Evolutionary conservation across 2,888 invertebrate genomes (phyloP), one percentile per base, ranked within the genome.

Genomic region (Plagodis pulveraria): DNA sequence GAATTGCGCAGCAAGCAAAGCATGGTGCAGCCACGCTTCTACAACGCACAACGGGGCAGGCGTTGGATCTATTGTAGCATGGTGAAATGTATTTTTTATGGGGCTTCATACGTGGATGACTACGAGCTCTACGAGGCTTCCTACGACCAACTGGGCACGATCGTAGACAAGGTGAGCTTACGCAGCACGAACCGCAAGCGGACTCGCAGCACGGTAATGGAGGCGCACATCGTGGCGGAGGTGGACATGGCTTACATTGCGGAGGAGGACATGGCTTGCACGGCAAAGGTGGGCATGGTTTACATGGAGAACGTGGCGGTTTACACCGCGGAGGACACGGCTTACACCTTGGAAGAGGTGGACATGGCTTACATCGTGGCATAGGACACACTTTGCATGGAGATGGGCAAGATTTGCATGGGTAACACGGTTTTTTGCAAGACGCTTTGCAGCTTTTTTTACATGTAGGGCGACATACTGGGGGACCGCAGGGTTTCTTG

Each of bases 81-180:
- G 91, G 90, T 9, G 91, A 91, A 58, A 72, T 74, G 34, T 74
- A 75, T 60, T 82, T 86, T 35, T 71, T 77, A 63, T 85, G 86
- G 8, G 80, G 38, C 70, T 68, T 83, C 11, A 89, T 84, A 67
- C 77, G 83, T 2, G 86, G 87, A 56, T 82, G 84, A 52, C 87
- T 85, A 50, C 80, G 76, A 48, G 65, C 57, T 66, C 67, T 84
- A 49, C 86, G 83, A 33, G 76, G 66, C 43, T 74, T 79, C 42
- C 66, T 84, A 10, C 82, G 81, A 32, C 86, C 83, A 32, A 86
- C 74, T 4, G 84, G 83, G 61, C 91, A 90, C 5, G 80, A 84
- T 10, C 82, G 77, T 40, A 87, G 50, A 51, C 90, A 89, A 6
- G 86, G 87, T 6, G 83, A 78, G 65, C 84, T 85, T 59, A 67